Evolutionary conservation across 2,888 invertebrate genomes (phyloP).

Genomic region (Pseudococcus jackbeardsleyi): DNA sequence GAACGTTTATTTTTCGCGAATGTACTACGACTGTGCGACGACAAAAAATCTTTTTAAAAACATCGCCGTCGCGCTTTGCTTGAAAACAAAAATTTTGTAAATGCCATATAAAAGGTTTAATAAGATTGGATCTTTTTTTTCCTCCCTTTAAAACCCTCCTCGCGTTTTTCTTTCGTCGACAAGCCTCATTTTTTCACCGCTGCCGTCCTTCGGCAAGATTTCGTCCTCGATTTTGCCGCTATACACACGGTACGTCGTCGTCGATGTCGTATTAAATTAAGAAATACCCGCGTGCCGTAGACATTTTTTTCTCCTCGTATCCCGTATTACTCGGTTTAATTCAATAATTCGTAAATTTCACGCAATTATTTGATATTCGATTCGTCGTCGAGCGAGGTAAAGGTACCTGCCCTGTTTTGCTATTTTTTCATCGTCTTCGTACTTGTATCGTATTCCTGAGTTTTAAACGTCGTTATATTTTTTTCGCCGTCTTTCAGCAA

Average conservation of each 20-base stretch:
- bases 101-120: conserved; percentile 39
- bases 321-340: not conserved
- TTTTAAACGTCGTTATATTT: not conserved
- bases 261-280: conserved; percentile 27
- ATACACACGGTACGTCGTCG: not conserved
- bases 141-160: too few species aligned
- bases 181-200: too few species aligned
- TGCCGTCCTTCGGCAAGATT: too few species aligned
- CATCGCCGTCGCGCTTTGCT: not conserved
- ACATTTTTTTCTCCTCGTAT: not conserved
- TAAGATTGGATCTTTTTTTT: conserved; percentile 14
- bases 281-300: not conserved
- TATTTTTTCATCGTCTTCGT: not conserved
- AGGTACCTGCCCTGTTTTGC: not conserved
- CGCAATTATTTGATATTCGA: not conserved
- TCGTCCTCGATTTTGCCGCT: not conserved
- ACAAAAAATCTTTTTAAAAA: conserved; percentile 31
- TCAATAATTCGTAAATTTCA: conserved; percentile 5
- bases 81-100: conserved; percentile 36
- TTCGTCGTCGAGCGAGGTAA: not conserved
- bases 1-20: conserved; percentile 45
- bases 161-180: too few species aligned
- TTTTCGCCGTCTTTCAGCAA: not conserved
- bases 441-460: too few species aligned
- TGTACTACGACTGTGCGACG: not conserved